phyloP scores from a whole-genome alignment of 2,113 vertebrate species.

The Xenopus laevis region DNA sequence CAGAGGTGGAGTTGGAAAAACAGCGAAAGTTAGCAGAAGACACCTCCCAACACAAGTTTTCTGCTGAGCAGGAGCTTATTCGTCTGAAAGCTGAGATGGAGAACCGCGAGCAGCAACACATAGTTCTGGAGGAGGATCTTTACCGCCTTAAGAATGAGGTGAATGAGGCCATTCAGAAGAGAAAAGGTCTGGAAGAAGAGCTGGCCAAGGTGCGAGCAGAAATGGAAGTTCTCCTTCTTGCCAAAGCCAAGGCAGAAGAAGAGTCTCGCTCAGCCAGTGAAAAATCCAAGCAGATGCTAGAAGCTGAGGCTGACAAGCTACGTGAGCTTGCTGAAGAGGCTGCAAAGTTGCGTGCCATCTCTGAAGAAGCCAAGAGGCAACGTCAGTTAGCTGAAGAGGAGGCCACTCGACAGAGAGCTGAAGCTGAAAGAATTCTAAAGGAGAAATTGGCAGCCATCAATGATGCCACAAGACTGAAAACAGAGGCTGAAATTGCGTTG shows the following conservation, averaged over 20 bases:
- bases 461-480: slow-evolving; percentile 84
- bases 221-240: slow-evolving; percentile 83
- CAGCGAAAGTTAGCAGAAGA: slow-evolving; percentile 86
- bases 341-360: slow-evolving; percentile 76
- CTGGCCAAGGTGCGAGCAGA: slow-evolving; percentile 85
- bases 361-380: slow-evolving; percentile 88
- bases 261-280: slow-evolving; percentile 85
- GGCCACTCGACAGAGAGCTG: slow-evolving; percentile 77
- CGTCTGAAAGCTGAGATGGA: slow-evolving; percentile 87
- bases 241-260: slow-evolving; percentile 82
- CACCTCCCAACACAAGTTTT: slow-evolving; percentile 85
- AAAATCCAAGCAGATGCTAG: slow-evolving; percentile 90
- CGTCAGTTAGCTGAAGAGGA: slow-evolving; percentile 89
- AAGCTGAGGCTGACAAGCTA: slow-evolving; percentile 82
- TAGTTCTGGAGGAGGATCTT: slow-evolving; percentile 89
- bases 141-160: slow-evolving; percentile 85
- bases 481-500: slow-evolving; percentile 86
- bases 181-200: slow-evolving; percentile 87
- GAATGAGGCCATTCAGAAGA: slow-evolving; percentile 73
- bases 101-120: slow-evolving; percentile 86
- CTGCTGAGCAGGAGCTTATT: slow-evolving; percentile 89
- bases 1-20: slow-evolving; percentile 87
- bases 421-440: slow-evolving; percentile 90
- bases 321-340: slow-evolving; percentile 93
- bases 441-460: slow-evolving; percentile 88